A percentile compares a stretch with the other conserved stretches of the same genome.
Conservation (phyloP, 2,888 invertebrate species). For the Alsophila aescularia region DNA sequence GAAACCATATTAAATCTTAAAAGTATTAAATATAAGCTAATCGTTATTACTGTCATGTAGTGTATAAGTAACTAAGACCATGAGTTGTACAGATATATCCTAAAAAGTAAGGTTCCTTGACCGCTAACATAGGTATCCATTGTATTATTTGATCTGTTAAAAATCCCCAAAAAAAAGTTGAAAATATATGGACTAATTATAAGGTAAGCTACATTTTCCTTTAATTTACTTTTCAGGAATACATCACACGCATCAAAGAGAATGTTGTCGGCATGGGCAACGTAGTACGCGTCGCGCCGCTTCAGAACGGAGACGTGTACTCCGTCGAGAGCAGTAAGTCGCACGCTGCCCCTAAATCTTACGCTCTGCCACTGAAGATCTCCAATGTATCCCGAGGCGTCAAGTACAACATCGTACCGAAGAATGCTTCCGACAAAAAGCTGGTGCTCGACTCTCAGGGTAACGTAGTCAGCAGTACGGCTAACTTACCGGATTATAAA, state of each 20-base stretch:
- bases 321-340: conserved; percentile 74
- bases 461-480: conserved; percentile 78
- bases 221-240: conserved; percentile 63
- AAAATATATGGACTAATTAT: too few relatives aligned
- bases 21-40: too few relatives aligned
- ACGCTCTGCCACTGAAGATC: conserved; percentile 78
- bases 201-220: neutral
- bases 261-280: conserved; percentile 90
- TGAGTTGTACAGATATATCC: too few relatives aligned
- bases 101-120: too few relatives aligned
- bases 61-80: too few relatives aligned
- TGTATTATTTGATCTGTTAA: too few relatives aligned
- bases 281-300: conserved; percentile 86
- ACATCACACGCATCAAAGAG: conserved; percentile 85
- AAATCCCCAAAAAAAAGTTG: too few relatives aligned
- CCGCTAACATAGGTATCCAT: too few relatives aligned
- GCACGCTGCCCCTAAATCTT: conserved; percentile 72
- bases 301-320: conserved; percentile 75
- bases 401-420: conserved; percentile 78
- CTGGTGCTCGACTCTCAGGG: conserved; percentile 77
- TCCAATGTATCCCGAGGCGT: conserved; percentile 77
- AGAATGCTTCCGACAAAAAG: conserved; percentile 80
- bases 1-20: too few relatives aligned
- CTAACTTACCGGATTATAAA: conserved; percentile 77
- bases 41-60: too few relatives aligned